These are phyloP conservation scores for Ophthalmolycus amberensis DNA, from an alignment of 2,113 vertebrate species.

Conservation along the genomic window DNA sequence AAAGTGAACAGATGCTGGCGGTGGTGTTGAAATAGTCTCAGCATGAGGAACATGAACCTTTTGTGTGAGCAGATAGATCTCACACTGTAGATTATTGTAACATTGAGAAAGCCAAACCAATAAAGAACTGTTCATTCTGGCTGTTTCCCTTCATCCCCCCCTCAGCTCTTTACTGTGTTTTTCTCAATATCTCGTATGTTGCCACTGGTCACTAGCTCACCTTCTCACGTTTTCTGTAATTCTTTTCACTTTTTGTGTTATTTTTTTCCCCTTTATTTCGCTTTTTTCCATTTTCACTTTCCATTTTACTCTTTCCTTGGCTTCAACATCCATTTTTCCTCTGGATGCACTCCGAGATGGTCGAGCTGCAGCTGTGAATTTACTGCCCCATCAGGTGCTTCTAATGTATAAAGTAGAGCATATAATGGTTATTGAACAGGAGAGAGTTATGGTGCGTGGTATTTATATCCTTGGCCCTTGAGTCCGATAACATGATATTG, in stretches of 20 bases:
- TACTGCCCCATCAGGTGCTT: constrained; percentile 83
- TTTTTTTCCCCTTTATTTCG: constrained; percentile 1
- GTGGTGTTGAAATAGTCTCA: constrained; percentile 71
- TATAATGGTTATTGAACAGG: constrained; percentile 85
- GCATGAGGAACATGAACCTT: constrained; percentile 72
- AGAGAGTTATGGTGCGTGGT: constrained; percentile 78
- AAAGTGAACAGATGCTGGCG: constrained; percentile 70
- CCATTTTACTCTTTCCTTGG: constrained; percentile 48
- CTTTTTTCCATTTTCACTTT: constrained; percentile 40
- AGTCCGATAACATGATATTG: constrained; percentile 80
- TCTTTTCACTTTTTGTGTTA: constrained; percentile 14
- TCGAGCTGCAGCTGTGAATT: constrained; percentile 78
- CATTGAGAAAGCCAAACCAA: constrained; percentile 49
- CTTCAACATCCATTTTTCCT: constrained; percentile 55
- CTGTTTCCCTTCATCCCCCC: constrained; percentile 1
- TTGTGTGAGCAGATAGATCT: constrained; percentile 73
- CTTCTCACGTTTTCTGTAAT: constrained; percentile 22
- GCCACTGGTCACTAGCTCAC: constrained; percentile 25
- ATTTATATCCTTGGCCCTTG: constrained; percentile 82
- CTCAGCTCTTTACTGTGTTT: constrained; percentile 33
- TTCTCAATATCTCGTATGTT: constrained; percentile 6
- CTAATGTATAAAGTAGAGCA: constrained; percentile 83
- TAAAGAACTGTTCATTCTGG: constrained; percentile 22
- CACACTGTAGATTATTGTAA: constrained; percentile 63
- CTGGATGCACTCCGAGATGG: constrained; percentile 63